phyloP scores from a whole-genome alignment of 2,797 vertebrate genomes.

The Alauda arvensis region DNA sequence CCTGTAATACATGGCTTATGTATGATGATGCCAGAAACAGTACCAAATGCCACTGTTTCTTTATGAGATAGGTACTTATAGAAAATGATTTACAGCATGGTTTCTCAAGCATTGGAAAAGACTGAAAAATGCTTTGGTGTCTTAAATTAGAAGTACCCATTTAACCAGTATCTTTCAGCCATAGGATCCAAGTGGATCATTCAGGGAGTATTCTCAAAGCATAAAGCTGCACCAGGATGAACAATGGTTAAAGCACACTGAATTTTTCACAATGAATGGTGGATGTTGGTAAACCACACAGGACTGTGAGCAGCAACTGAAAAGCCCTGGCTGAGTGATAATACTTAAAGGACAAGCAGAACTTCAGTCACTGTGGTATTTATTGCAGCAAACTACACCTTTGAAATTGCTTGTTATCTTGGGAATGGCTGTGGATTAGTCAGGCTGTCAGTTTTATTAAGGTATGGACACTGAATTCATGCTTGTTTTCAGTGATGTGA shows the following conservation, averaged over 20 bases:
- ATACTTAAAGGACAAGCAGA: not conserved
- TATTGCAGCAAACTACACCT: not conserved
- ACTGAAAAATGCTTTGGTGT: not conserved
- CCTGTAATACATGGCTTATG: not conserved
- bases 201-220: not conserved
- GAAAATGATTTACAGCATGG: not conserved
- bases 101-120: not conserved
- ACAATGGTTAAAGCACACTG: not conserved
- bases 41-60: not conserved
- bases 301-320: not conserved
- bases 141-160: not conserved
- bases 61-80: not conserved
- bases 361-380: not conserved
- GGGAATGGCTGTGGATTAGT: constrained; percentile 6
- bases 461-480: not conserved
- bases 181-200: not conserved
- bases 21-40: not conserved
- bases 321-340: not conserved
- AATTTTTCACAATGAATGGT: not conserved
- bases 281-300: not conserved
- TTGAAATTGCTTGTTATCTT: not conserved
- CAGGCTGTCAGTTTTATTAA: constrained; percentile 16
- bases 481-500: not conserved
- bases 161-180: not conserved
- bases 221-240: not conserved